Evolutionary conservation across 2,888 invertebrate genomes (phyloP).

Genomic region (Cotesia congregata): DNA sequence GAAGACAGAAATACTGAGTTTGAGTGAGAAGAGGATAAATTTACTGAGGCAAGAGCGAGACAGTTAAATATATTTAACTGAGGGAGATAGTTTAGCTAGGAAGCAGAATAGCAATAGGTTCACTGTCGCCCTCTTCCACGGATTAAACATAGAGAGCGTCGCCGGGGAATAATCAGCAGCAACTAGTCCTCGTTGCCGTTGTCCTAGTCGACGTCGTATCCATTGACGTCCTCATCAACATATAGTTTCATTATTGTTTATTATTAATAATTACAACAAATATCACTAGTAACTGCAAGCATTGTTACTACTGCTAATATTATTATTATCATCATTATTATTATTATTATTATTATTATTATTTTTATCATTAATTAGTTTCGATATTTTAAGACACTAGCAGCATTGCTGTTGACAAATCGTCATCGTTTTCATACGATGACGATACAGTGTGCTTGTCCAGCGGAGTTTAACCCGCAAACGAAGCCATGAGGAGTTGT

Average conservation of each 20-base stretch:
- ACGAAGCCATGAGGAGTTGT: slow-evolving; percentile 58
- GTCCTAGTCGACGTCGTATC: not conserved
- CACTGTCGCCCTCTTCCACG: slow-evolving; percentile 17
- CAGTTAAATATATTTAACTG: not conserved
- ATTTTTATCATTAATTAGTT: too few species aligned
- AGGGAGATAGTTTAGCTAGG: slow-evolving; percentile 8
- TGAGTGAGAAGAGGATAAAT: not conserved
- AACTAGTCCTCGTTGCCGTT: slow-evolving; percentile 24
- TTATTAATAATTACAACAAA: too few species aligned
- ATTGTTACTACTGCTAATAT: too few species aligned
- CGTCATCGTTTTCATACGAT: slow-evolving; percentile 50
- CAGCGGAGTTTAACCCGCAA: slow-evolving; percentile 56
- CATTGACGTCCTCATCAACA: not conserved
- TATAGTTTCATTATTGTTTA: too few species aligned
- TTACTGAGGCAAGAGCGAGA: not conserved
- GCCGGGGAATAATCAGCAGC: slow-evolving; percentile 22
- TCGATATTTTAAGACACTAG: not conserved
- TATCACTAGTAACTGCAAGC: too few species aligned
- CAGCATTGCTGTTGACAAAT: slow-evolving; percentile 27
- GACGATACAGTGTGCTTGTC: slow-evolving; percentile 57
- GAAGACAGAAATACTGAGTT: not conserved
- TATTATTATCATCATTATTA: too few species aligned
- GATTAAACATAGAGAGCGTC: slow-evolving; percentile 21
- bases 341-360: too few species aligned
- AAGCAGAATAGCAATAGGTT: slow-evolving; percentile 7